phyloP scores from a whole-genome alignment of 2,888 invertebrate species.

The Stegophylla sp. region DNA sequence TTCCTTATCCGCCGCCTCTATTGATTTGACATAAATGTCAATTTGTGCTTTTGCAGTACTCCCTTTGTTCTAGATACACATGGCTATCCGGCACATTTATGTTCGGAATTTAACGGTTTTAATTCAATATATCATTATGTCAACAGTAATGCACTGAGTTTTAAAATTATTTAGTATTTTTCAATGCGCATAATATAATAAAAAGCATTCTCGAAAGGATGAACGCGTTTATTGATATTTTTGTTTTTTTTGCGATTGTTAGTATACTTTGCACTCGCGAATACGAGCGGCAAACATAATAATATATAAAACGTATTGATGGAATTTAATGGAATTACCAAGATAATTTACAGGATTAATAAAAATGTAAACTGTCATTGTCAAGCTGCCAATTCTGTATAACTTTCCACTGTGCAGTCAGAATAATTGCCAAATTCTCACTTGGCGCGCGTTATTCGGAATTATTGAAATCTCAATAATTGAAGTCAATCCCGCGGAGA shows the following conservation, averaged over 20 bases:
- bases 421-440: slow-evolving; percentile 36
- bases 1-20: neutral
- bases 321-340: neutral
- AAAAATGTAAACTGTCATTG: slow-evolving; percentile 11
- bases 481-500: slow-evolving; percentile 1
- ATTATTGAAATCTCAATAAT: slow-evolving; percentile 20
- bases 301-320: neutral
- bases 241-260: too few species aligned
- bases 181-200: too few species aligned
- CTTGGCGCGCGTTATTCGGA: neutral
- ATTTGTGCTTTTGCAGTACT: neutral
- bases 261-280: neutral
- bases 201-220: too few species aligned
- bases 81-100: too few species aligned
- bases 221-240: too few species aligned
- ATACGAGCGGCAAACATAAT: too few species aligned
- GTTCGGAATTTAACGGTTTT: too few species aligned
- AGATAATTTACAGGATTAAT: slow-evolving; percentile 21
- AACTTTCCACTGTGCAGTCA: neutral
- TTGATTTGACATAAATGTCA: neutral
- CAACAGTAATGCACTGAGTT: too few species aligned
- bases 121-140: too few species aligned
- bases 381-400: slow-evolving; percentile 16
- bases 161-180: too few species aligned
- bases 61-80: too few species aligned